Conservation (phyloP, 2,888 invertebrate species). For the Rhodophaea formosa region DNA sequence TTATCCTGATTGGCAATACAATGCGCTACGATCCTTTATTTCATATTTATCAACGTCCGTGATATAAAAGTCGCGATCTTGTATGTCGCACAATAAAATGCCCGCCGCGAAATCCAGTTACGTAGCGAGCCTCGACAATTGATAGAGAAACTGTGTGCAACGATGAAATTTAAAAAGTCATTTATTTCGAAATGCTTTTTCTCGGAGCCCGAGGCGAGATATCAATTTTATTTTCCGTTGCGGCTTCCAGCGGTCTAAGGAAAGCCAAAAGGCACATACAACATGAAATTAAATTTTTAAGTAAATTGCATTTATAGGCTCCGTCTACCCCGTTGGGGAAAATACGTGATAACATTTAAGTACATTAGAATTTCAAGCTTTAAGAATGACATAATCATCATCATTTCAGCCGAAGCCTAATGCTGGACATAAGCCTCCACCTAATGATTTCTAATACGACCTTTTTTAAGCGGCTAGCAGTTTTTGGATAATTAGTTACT, state of each 20-base stretch:
- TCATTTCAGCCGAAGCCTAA: too few relatives aligned
- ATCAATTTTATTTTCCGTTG: slow-evolving; percentile 79
- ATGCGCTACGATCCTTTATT: slow-evolving; percentile 41
- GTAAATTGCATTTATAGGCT: neutral
- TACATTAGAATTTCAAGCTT: too few relatives aligned
- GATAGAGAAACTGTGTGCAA: slow-evolving; percentile 81
- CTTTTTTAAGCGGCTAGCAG: too few relatives aligned
- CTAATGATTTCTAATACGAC: too few relatives aligned
- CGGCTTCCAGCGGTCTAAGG: slow-evolving; percentile 57
- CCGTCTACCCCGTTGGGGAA: too few relatives aligned
- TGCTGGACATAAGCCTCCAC: too few relatives aligned
- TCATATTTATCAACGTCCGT: slow-evolving; percentile 53
- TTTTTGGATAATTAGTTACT: too few relatives aligned
- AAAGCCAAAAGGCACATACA: slow-evolving; percentile 30
- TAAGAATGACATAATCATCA: too few relatives aligned
- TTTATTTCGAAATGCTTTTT: slow-evolving; percentile 81
- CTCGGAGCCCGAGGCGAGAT: slow-evolving; percentile 75
- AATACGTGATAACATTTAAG: too few relatives aligned
- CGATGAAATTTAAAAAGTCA: slow-evolving; percentile 82
- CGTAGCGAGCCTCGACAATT: slow-evolving; percentile 77
- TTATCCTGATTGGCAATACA: slow-evolving; percentile 50
- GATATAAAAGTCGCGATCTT: slow-evolving; percentile 70
- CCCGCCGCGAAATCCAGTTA: slow-evolving; percentile 75
- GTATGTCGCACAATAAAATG: slow-evolving; percentile 75
- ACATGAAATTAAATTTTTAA: neutral